Base-by-base conservation (phyloP, 1,140 invertebrate species). In the Mylabris phalerata region DNA sequence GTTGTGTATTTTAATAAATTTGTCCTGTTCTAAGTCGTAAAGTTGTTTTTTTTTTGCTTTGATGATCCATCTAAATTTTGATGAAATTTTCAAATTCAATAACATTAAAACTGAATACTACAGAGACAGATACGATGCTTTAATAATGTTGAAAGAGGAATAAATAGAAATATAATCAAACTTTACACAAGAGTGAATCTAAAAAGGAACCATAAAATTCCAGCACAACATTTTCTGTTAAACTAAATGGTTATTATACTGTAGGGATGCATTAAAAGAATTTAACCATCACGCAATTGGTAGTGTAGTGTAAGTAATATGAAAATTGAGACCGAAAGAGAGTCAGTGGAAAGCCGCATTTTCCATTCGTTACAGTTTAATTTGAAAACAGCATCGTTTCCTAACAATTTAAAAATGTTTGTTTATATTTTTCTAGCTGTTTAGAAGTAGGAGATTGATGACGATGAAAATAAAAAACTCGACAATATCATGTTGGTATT, bases 381-480 rank as follows among this genome's bases (percentile, higher is more conserved):
- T 45, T 19, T 19, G 19, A 19, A 19, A 19, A 19, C 19, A 19
- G 19, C 19, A 2, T 19, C 1, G 19, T 19, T 19, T 19, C 1
- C 19, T 19, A 19, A 19, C 19, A 19, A 19, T 19, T 19, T 19
- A 19, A 19, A 19, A 19, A 19, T 1, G 19, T 19, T 19, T 19
- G 19, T 19, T 19, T 19, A 19, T 19, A 19, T 19, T 19, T 19
- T 19, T 19, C 19, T 19, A 19, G 19, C 19, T 19, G 19, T 19
- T 19, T 19, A 19, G 19, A 19, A 19, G 19, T 5, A 32, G 3
- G 42, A 52, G 50, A 52, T 52, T 52, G 42, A 52, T 52, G 50
- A 52, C 50, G 40, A 43, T 52, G 50, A 52, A 52, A 52, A 52
- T 52, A 52, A 41, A 52, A 52, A 52, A 52, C 50, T 52, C 50